Base-by-base conservation (phyloP, 2,888 invertebrate genomes). In the Diplolepis rosae region DNA sequence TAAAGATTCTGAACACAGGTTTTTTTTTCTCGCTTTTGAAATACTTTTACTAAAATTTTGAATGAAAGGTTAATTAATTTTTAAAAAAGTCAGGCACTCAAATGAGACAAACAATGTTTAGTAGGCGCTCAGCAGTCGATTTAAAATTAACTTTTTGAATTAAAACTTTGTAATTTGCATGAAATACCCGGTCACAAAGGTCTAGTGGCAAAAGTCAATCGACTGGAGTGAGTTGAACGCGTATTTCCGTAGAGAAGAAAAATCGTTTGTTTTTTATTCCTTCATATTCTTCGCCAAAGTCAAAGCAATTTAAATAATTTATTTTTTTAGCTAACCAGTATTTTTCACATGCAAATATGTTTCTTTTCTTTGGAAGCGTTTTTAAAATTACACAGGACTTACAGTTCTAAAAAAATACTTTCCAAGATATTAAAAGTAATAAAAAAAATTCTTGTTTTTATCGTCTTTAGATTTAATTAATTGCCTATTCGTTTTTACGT, bases 151-250 rank as follows among this genome's bases (percentile, higher is more conserved):
- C 39, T 2, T 18, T 18, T 35, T 35, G 68, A 61, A 73, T 68
- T 68, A 65, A 68, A 73, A 73, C 66, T 73, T 48, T 48, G 69
- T 65, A 30, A 80, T 78, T 79, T 78, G 74, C 79, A 77, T 80
- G 68, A 75, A 73, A 80, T 77, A 74, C 48, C 48, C 65, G 48
- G 51, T 68, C 66, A 52, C 66, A 67, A 65, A 71, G 77, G 75
- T 77, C 76, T 75, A 74, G 69, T 79, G 76, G 73, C 80, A 77
- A 77, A 77, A 76, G 79, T 79, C 79, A 78, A 73, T 45, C 56
- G 28, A 45, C 24, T 15, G 18, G 45, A 32, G 13, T 15, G 27
- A 48, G 39, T 28, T 28, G n/a, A n/a, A n/a, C n/a, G n/a, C n/a
- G 18, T 45, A 65, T 28, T 65, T 65, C n/a, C 30, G 4, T 13